Conservation (phyloP, 2,113 vertebrate species). For the Lanius collurio region DNA sequence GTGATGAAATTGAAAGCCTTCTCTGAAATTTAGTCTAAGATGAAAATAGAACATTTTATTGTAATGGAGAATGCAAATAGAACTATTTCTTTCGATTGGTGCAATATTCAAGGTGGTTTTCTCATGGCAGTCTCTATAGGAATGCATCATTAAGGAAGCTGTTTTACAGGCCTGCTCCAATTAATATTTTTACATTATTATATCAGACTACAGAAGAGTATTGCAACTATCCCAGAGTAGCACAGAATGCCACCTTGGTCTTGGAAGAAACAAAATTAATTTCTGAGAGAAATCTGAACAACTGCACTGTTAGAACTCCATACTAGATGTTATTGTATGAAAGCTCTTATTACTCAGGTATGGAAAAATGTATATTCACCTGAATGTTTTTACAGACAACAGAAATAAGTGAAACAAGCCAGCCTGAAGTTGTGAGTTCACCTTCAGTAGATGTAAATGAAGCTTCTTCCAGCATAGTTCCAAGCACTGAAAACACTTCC, state of each 20-base stretch:
- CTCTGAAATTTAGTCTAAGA: neutral
- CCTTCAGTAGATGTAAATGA: conserved; percentile 58
- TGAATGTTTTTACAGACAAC: conserved; percentile 60
- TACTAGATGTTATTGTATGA: neutral
- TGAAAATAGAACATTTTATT: neutral
- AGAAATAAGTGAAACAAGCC: conserved; percentile 49
- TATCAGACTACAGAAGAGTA: neutral
- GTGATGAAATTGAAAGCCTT: neutral
- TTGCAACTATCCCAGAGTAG: neutral
- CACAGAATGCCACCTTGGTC: neutral
- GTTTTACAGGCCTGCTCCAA: neutral
- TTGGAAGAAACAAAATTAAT: neutral
- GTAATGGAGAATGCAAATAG: neutral
- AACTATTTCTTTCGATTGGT: neutral
- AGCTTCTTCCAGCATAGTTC: conserved; percentile 58
- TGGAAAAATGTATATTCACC: neutral
- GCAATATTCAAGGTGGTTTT: neutral
- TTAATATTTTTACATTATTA: neutral
- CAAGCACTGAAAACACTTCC: conserved; percentile 76
- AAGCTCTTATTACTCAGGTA: neutral
- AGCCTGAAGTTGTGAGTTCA: conserved; percentile 60
- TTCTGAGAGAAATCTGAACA: neutral
- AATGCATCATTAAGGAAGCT: neutral
- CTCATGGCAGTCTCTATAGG: neutral
- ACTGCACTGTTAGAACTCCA: neutral